These are phyloP conservation scores for Aquatica leii DNA, from an alignment of 2,888 invertebrate species.

Conservation along the genomic window DNA sequence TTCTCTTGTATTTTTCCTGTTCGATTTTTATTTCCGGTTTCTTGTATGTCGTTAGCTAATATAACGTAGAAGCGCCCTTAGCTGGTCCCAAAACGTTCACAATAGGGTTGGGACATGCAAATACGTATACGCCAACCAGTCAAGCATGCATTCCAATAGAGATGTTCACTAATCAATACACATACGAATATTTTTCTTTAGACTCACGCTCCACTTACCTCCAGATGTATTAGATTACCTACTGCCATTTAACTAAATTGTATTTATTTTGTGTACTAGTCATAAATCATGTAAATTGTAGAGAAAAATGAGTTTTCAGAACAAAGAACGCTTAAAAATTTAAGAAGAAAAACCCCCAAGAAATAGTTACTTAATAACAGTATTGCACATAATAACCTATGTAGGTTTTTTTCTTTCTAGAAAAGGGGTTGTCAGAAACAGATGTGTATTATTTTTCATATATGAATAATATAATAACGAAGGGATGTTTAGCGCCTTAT, in stretches of 20 bases:
- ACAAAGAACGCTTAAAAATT: constrained; percentile 15
- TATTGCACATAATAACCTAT: constrained; percentile 30
- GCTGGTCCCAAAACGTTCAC: constrained; percentile 44
- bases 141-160: constrained; percentile 51
- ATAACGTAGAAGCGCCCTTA: constrained; percentile 49
- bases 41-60: constrained; percentile 54
- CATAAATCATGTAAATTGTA: constrained; percentile 15
- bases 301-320: constrained; percentile 9
- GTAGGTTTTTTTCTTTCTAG: constrained; percentile 29
- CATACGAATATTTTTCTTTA: constrained; percentile 43
- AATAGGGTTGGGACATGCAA: constrained; percentile 51
- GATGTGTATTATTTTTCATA: constrained; percentile 38
- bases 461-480: constrained; percentile 34
- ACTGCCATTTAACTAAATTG: constrained; percentile 38
- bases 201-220: constrained; percentile 39
- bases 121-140: constrained; percentile 49
- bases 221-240: constrained; percentile 44
- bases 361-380: constrained; percentile 35
- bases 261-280: constrained; percentile 19
- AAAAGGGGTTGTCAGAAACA: constrained; percentile 37
- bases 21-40: constrained; percentile 53
- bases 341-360: constrained; percentile 24
- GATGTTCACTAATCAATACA: constrained; percentile 52
- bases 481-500: constrained; percentile 27
- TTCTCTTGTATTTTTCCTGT: constrained; percentile 44